Conservation (phyloP, 2,113 vertebrate species). For the Micronycteris hirsuta region DNA sequence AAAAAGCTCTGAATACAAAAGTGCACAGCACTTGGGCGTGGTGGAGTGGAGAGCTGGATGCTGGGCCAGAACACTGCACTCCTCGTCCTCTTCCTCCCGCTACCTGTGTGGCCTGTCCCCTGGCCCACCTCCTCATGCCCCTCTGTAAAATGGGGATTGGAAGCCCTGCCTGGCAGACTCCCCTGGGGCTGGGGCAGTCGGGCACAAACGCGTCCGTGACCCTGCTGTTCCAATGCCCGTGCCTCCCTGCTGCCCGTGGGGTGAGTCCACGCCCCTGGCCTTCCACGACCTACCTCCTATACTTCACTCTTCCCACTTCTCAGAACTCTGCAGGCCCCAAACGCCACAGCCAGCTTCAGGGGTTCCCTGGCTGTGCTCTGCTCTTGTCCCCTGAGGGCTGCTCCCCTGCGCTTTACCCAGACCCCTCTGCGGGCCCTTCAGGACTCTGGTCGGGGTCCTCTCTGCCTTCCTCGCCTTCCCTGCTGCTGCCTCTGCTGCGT, state of each 20-base stretch:
- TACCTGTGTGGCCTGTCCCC: rapidly evolving
- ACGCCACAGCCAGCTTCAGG: rapidly evolving
- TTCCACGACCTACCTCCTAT: neutral
- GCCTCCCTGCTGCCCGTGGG: rapidly evolving
- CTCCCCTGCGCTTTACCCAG: neutral
- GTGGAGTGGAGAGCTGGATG: rapidly evolving
- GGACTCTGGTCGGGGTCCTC: neutral
- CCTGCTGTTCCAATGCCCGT: neutral
- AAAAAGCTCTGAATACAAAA: neutral
- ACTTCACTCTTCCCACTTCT: neutral
- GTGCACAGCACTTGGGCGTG: rapidly evolving
- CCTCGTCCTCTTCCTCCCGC: neutral
- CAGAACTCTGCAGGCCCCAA: neutral
- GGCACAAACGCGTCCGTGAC: neutral
- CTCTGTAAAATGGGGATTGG: rapidly evolving
- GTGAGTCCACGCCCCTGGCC: neutral
- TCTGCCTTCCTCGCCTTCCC: neutral
- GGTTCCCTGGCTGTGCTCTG: neutral
- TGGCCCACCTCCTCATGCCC: neutral
- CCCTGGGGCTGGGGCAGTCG: neutral
- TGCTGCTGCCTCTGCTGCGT: neutral
- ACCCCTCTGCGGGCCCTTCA: no score
- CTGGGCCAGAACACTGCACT: rapidly evolving
- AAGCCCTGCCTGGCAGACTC: neutral
- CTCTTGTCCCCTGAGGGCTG: neutral